Conservation (phyloP, 2,797 vertebrate species). For the Poliocrania exsul region DNA sequence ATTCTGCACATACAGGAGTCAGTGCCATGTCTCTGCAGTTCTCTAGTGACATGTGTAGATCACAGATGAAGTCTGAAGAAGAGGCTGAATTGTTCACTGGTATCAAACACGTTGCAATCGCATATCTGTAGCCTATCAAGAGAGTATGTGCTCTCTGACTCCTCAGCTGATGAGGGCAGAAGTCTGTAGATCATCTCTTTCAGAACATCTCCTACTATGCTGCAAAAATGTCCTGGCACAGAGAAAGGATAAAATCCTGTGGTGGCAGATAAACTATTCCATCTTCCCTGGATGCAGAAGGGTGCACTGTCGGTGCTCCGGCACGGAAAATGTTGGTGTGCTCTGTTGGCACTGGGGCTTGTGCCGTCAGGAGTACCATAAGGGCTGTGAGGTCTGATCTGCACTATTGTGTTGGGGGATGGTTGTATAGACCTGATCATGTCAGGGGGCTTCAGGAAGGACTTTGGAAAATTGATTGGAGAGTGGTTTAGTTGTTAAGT, state of each 20-base stretch:
- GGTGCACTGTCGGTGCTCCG: background rate
- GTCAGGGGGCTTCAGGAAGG: background rate
- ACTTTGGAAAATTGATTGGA: background rate
- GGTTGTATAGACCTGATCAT: background rate
- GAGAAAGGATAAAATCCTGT: background rate
- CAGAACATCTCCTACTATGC: background rate
- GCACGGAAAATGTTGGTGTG: background rate
- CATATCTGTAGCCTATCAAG: background rate
- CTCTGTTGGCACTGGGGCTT: background rate
- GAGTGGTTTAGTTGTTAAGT: background rate
- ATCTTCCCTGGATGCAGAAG: background rate
- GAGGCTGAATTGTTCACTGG: background rate
- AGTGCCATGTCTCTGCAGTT: background rate
- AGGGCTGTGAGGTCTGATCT: background rate
- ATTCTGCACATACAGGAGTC: background rate
- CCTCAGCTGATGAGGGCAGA: background rate
- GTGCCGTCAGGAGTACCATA: accelerated
- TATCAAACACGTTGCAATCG: background rate
- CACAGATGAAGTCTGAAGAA: background rate
- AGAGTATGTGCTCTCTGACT: background rate
- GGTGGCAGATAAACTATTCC: background rate
- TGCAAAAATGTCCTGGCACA: background rate
- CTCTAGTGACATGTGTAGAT: background rate
- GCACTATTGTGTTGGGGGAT: accelerated
- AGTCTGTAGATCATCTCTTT: background rate